Evolutionary conservation across 2,888 invertebrate genomes (phyloP).

Genomic region (Parnassius apollo): DNA sequence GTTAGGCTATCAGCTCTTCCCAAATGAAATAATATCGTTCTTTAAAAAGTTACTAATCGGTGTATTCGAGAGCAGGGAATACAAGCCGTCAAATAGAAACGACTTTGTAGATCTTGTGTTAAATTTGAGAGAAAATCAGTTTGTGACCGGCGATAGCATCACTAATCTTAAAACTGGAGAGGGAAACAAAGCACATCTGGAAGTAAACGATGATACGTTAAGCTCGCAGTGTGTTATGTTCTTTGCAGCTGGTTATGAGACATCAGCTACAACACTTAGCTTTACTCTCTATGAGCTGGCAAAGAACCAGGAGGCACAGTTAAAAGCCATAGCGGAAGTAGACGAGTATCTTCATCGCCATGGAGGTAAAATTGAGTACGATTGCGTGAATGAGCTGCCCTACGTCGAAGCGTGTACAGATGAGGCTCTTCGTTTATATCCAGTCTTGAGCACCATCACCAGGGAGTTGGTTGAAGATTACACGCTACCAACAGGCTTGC

Average conservation of each 20-base stretch:
- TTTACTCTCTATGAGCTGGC: constrained; percentile 49
- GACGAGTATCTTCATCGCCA: too few relatives aligned
- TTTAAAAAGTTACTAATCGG: constrained; percentile 42
- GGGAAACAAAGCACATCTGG: constrained; percentile 37
- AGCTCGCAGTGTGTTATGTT: constrained; percentile 78
- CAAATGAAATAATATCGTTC: constrained; percentile 40
- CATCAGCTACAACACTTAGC: constrained; percentile 46
- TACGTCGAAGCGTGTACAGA: constrained; percentile 51
- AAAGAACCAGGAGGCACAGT: too few relatives aligned
- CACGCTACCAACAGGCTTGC: constrained; percentile 49
- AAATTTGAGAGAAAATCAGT: constrained; percentile 43
- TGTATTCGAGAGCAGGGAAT: constrained; percentile 44
- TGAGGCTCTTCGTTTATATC: constrained; percentile 56
- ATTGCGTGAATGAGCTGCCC: constrained; percentile 42
- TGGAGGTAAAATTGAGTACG: too few relatives aligned
- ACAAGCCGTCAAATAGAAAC: constrained; percentile 43
- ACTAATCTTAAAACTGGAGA: constrained; percentile 38
- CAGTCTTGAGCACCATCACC: constrained; percentile 50
- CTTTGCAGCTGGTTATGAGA: constrained; percentile 58
- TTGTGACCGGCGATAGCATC: constrained; percentile 48
- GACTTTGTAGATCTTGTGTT: constrained; percentile 57
- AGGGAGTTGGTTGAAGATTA: constrained; percentile 57
- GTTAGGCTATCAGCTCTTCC: constrained; percentile 43
- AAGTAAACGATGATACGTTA: constrained; percentile 63
- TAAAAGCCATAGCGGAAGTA: too few relatives aligned